Conservation (phyloP, 1,140 invertebrate species). For the Ganaspis sp. region DNA sequence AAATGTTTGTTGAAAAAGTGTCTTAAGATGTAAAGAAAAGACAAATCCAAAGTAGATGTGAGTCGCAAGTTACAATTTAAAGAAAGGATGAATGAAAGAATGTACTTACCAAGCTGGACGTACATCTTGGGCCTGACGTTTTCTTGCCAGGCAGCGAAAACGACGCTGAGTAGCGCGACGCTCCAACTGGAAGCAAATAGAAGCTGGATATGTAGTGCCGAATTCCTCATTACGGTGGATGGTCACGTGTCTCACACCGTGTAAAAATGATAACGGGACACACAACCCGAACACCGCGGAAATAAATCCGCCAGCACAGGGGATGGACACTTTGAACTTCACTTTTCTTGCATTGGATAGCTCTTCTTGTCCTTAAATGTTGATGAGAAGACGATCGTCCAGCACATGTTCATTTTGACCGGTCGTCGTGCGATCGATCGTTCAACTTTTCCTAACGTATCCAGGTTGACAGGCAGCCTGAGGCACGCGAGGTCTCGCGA, state of each 20-base stretch:
- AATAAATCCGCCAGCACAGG: background rate
- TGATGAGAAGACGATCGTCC: conserved; percentile 44
- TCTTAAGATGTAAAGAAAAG: background rate
- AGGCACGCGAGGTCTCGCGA: conserved; percentile 41
- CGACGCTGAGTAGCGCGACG: conserved; percentile 60
- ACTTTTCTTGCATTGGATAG: conserved; percentile 31
- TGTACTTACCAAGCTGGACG: conserved; percentile 88
- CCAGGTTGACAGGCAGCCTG: conserved; percentile 29
- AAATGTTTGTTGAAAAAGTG: too few species aligned
- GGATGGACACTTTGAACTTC: conserved; percentile 34
- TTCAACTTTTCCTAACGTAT: conserved; percentile 13
- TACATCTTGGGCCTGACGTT: conserved; percentile 91
- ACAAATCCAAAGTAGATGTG: background rate
- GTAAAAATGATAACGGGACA: background rate
- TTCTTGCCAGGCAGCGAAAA: conserved; percentile 85
- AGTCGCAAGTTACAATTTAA: too few species aligned
- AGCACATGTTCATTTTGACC: conserved; percentile 51
- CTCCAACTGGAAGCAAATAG: conserved; percentile 55
- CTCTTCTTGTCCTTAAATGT: conserved; percentile 38
- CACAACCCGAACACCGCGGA: background rate
- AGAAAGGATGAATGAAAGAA: background rate
- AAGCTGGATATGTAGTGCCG: conserved; percentile 41
- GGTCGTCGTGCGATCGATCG: conserved; percentile 39
- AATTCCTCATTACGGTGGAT: conserved; percentile 47
- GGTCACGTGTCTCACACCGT: conserved; percentile 41